Evolutionary conservation across 2,797 vertebrate genomes (phyloP).

Genomic region (Trichosurus vulpecula): DNA sequence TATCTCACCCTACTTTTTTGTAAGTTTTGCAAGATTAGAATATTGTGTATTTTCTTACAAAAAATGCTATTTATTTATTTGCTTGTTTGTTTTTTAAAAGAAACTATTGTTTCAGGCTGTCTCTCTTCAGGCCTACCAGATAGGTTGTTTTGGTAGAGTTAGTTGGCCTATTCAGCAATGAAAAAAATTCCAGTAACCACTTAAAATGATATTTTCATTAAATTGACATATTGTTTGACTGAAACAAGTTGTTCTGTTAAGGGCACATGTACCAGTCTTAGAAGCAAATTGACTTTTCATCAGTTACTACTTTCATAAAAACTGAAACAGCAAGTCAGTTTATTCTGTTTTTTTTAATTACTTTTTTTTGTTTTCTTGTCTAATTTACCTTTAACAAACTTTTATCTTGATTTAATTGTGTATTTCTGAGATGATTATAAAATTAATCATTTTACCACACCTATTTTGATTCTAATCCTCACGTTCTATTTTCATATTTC

Average conservation of each 20-base stretch:
- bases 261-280: not conserved
- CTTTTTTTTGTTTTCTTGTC: not conserved
- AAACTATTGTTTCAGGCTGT: not conserved
- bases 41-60: not conserved
- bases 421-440: not conserved
- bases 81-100: not conserved
- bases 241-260: not conserved
- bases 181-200: constrained; percentile 2
- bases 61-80: not conserved
- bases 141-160: not conserved
- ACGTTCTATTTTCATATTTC: not conserved
- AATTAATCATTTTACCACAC: not conserved
- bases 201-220: constrained; percentile 8
- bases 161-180: not conserved
- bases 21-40: not conserved
- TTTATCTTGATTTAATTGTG: not conserved
- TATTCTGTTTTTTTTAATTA: not conserved
- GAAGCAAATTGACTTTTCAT: constrained; percentile 14
- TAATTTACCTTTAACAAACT: not conserved
- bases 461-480: not conserved
- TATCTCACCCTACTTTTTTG: not conserved
- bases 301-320: constrained; percentile 27
- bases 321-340: not conserved
- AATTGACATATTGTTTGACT: not conserved
- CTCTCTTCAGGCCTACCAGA: not conserved